Conservation (phyloP, 2,888 invertebrate genomes). For the Maniola hyperantus region DNA sequence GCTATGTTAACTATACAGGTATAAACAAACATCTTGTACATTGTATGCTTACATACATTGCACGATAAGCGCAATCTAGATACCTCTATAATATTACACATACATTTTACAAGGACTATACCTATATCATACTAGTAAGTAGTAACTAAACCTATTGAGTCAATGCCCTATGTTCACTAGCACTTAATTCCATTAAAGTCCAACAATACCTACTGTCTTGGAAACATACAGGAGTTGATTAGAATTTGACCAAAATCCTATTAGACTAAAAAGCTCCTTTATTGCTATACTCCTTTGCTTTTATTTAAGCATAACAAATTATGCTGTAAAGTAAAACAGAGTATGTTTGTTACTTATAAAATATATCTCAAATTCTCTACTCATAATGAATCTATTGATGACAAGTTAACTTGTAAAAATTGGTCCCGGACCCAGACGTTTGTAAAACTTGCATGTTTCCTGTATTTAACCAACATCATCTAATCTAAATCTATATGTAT, state of each 20-base stretch:
- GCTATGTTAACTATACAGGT: conserved; percentile 43
- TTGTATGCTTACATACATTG: conserved; percentile 33
- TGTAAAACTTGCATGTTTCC: no score
- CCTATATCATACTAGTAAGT: conserved; percentile 26
- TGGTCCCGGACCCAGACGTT: no score
- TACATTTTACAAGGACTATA: conserved; percentile 16
- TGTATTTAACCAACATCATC: no score
- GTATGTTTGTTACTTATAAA: neutral
- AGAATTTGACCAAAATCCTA: conserved; percentile 15
- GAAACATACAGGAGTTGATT: conserved; percentile 7
- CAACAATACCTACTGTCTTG: conserved; percentile 11
- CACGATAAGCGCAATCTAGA: conserved; percentile 33
- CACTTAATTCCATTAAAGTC: conserved; percentile 23
- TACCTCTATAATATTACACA: conserved; percentile 24
- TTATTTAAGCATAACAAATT: conserved; percentile 2
- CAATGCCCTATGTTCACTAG: conserved; percentile 41
- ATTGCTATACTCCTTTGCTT: conserved; percentile 16
- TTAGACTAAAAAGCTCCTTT: conserved; percentile 6
- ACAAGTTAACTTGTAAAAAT: no score
- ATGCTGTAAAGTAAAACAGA: conserved; percentile 14
- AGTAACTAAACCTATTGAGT: conserved; percentile 10
- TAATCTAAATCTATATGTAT: no score
- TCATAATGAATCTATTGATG: no score
- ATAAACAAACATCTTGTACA: conserved; percentile 37
- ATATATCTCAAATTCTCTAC: no score